Evolutionary conservation across 2,113 vertebrate genomes (phyloP).

Genomic region (Xenotilapia flavipinnis): DNA sequence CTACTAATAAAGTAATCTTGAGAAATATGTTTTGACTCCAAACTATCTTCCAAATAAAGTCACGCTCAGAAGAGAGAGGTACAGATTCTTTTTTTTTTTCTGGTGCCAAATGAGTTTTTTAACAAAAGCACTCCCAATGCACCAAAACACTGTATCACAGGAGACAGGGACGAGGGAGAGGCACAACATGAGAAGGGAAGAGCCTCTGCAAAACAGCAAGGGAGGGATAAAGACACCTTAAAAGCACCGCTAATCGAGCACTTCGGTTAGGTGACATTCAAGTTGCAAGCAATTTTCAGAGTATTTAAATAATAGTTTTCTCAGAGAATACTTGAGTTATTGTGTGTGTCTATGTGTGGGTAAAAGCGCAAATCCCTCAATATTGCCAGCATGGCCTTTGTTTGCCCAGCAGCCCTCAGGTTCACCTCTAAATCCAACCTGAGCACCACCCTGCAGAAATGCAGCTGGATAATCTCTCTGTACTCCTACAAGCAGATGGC

Average conservation of each 20-base stretch:
- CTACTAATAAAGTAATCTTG: constrained; percentile 16
- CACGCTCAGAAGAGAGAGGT: background rate
- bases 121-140: background rate
- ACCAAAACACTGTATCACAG: background rate
- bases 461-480: constrained; percentile 27
- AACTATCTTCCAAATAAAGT: background rate
- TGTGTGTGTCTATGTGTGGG: background rate
- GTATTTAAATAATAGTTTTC: background rate
- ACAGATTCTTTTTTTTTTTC: background rate
- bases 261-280: background rate
- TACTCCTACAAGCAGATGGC: constrained; percentile 27
- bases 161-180: background rate
- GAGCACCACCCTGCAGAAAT: background rate
- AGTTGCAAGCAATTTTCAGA: constrained; percentile 1
- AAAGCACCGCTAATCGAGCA: background rate
- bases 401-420: constrained; percentile 14
- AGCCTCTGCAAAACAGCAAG: background rate
- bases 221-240: background rate
- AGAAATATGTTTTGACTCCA: background rate
- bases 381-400: background rate
- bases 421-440: constrained; percentile 28
- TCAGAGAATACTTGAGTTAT: background rate
- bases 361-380: background rate
- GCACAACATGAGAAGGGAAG: background rate
- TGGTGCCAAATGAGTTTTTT: background rate